Percentiles rank a stretch among this genome's conserved stretches.
Conservation (phyloP, 30 jellyfish, hydroid and myxozoan species). For the Aurelia aurita complex sp. Pacific region DNA sequence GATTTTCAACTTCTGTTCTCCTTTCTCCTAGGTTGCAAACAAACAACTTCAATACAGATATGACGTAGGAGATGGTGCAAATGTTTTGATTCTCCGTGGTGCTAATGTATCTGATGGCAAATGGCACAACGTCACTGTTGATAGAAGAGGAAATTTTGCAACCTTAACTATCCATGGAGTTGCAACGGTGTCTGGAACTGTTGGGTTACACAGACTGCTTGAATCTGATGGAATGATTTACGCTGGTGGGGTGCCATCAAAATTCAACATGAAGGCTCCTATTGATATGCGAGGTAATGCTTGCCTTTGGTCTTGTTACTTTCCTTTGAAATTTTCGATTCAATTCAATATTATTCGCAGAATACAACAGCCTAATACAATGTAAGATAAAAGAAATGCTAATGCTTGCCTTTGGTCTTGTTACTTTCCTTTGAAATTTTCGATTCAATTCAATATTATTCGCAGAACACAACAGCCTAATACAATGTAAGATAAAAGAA, state of each 20-base stretch:
- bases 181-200: slow-evolving; percentile 79
- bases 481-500: no score
- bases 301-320: neutral
- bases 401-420: no score
- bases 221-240: slow-evolving; percentile 87
- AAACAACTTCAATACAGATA: slow-evolving; percentile 73
- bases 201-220: slow-evolving; percentile 87
- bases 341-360: no score
- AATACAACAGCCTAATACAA: no score
- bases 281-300: slow-evolving; percentile 82
- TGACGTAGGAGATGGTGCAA: slow-evolving; percentile 94
- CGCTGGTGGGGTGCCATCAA: slow-evolving; percentile 89
- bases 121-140: slow-evolving; percentile 93
- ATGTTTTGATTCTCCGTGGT: slow-evolving; percentile 64
- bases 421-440: no score
- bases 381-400: no score
- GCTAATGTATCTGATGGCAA: slow-evolving; percentile 76
- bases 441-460: no score
- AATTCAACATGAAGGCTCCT: slow-evolving; percentile 43
- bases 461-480: no score
- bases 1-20: no score
- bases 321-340: no score
- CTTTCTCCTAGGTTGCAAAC: slow-evolving; percentile 63
- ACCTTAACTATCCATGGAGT: slow-evolving; percentile 73
- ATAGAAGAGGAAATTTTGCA: slow-evolving; percentile 84